Evolutionary conservation across 1,140 invertebrate genomes (phyloP).

Genomic region (Nasonia giraulti): DNA sequence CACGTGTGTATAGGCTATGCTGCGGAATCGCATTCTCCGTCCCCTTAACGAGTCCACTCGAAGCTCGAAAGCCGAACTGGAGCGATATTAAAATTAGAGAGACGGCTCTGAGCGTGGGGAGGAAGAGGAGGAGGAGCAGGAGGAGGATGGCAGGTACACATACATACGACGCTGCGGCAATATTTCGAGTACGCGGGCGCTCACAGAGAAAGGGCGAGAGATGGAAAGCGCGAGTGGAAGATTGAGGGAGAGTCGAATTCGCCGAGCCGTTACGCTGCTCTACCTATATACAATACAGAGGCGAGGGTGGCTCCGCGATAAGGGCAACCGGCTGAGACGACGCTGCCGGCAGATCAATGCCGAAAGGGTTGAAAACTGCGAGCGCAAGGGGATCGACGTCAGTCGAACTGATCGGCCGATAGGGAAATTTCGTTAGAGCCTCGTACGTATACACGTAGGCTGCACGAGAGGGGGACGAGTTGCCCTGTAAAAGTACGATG

Average conservation of each 20-base stretch:
- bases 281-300: background rate
- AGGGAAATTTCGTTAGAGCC: slow-evolving; percentile 73
- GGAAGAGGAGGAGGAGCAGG: too few relatives aligned
- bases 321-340: slow-evolving; percentile 62
- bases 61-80: slow-evolving; percentile 61
- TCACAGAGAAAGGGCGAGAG: slow-evolving; percentile 40
- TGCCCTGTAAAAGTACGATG: slow-evolving; percentile 44
- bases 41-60: slow-evolving; percentile 63
- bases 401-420: slow-evolving; percentile 70
- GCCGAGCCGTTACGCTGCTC: slow-evolving; percentile 18
- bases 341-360: slow-evolving; percentile 68
- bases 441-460: background rate
- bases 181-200: slow-evolving; percentile 59
- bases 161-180: slow-evolving; percentile 53
- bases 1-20: background rate
- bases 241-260: slow-evolving; percentile 53
- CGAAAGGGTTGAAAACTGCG: slow-evolving; percentile 64
- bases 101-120: background rate
- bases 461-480: slow-evolving; percentile 51
- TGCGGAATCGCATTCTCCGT: slow-evolving; percentile 31
- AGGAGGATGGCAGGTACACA: slow-evolving; percentile 42
- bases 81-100: slow-evolving; percentile 70
- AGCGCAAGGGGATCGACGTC: slow-evolving; percentile 36
- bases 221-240: slow-evolving; percentile 26
- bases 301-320: slow-evolving; percentile 60